These are phyloP conservation scores for Corella eumyota DNA, from an alignment of 23 tunicate species.

Conservation along the genomic window DNA sequence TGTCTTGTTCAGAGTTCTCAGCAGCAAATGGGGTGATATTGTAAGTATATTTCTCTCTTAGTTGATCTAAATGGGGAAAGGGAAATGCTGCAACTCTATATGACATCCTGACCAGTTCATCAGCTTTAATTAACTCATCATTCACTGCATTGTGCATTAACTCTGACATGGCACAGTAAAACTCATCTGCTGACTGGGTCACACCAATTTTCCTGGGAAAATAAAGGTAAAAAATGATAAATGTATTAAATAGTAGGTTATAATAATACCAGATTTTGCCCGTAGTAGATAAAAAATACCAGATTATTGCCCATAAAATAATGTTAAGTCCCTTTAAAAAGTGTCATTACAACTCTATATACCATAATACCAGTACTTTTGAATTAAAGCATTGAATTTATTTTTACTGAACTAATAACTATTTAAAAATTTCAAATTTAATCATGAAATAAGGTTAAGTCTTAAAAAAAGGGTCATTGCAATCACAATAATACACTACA, in stretches of 20 bases:
- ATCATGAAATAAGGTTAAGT: no score
- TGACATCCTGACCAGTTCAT: slow-evolving; percentile 48
- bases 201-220: slow-evolving; percentile 27
- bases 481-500: no score
- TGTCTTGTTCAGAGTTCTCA: slow-evolving; percentile 29
- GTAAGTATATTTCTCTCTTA: slow-evolving; percentile 85
- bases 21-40: slow-evolving; percentile 93
- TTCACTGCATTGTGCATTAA: slow-evolving; percentile 50
- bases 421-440: no score
- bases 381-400: no score
- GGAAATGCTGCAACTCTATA: slow-evolving; percentile 76
- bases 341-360: no score
- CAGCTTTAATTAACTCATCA: slow-evolving; percentile 51
- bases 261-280: neutral
- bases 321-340: no score
- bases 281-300: neutral
- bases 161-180: slow-evolving; percentile 70
- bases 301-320: no score
- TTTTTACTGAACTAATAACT: no score
- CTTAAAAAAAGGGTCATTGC: no score
- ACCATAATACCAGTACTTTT: no score
- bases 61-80: slow-evolving; percentile 56
- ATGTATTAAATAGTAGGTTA: neutral
- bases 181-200: slow-evolving; percentile 77
- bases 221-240: neutral